These are phyloP conservation scores for Hestina assimilis DNA, from an alignment of 1,140 invertebrate genomes.

Conservation along the genomic window DNA sequence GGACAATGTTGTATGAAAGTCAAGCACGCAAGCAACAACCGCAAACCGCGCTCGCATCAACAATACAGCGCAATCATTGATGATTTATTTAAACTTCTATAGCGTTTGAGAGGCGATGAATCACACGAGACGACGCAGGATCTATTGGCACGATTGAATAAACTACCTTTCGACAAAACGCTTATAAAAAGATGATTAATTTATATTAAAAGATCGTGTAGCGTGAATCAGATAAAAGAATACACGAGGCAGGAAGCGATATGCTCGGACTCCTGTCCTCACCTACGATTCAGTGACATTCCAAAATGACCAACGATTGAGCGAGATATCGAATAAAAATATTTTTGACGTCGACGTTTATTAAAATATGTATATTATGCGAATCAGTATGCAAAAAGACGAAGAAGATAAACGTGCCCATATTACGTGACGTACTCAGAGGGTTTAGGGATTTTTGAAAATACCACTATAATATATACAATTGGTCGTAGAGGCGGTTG, in stretches of 20 bases:
- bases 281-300: conserved; percentile 47
- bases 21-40: conserved; percentile 23
- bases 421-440: no score
- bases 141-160: conserved; percentile 53
- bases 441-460: no score
- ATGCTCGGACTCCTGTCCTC: conserved; percentile 25
- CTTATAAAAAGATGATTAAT: conserved; percentile 40
- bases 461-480: no score
- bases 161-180: conserved; percentile 35
- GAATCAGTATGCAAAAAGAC: conserved; percentile 36
- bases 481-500: no score
- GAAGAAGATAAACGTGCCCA: no score
- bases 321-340: conserved; percentile 35
- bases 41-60: conserved; percentile 23
- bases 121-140: conserved; percentile 28
- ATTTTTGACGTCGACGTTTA: conserved; percentile 51
- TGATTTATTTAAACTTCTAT: conserved; percentile 50
- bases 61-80: conserved; percentile 36
- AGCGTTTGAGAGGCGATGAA: conserved; percentile 48
- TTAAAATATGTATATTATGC: conserved; percentile 48
- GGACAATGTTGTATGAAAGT: conserved; percentile 46
- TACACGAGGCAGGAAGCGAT: conserved; percentile 34
- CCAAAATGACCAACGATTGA: conserved; percentile 40
- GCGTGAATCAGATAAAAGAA: conserved; percentile 32
- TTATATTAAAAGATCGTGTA: conserved; percentile 34